Evolutionary conservation across 2,888 invertebrate genomes (phyloP).

Genomic region (Acronicta aceris): DNA sequence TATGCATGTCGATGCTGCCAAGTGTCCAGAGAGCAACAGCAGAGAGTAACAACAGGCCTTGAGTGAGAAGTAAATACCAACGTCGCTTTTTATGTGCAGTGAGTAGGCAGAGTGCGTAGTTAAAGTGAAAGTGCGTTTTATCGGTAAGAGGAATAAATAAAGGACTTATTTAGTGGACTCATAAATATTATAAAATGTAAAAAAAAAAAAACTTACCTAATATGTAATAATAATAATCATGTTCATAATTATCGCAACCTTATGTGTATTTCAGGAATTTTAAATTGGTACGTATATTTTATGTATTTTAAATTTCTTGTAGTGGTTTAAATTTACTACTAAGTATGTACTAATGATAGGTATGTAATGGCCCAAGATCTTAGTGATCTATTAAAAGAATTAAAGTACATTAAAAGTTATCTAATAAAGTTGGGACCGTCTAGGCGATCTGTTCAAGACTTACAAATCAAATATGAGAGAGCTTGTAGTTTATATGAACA

Average conservation of each 20-base stretch:
- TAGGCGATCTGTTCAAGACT: conserved; percentile 2
- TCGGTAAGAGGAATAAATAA: neutral
- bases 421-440: neutral
- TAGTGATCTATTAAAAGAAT: conserved; percentile 2
- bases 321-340: neutral
- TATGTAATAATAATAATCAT: too few relatives aligned
- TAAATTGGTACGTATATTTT: neutral
- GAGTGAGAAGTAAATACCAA: neutral
- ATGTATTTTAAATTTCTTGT: too few relatives aligned
- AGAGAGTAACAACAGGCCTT: neutral
- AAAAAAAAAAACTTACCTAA: neutral
- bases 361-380: conserved; percentile 2
- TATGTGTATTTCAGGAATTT: neutral
- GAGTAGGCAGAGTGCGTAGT: neutral
- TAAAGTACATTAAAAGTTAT: conserved; percentile 1
- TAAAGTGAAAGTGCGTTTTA: neutral
- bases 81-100: too few relatives aligned
- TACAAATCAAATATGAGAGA: neutral
- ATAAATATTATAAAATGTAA: too few relatives aligned
- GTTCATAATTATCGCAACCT: neutral
- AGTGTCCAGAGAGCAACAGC: neutral
- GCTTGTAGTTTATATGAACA: conserved; percentile 1
- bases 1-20: neutral
- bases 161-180: neutral
- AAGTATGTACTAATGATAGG: neutral